Evolutionary conservation across 1,140 invertebrate species (phyloP), one percentile per base, ranked within the genome.

Genomic region (Papilio dardanus): DNA sequence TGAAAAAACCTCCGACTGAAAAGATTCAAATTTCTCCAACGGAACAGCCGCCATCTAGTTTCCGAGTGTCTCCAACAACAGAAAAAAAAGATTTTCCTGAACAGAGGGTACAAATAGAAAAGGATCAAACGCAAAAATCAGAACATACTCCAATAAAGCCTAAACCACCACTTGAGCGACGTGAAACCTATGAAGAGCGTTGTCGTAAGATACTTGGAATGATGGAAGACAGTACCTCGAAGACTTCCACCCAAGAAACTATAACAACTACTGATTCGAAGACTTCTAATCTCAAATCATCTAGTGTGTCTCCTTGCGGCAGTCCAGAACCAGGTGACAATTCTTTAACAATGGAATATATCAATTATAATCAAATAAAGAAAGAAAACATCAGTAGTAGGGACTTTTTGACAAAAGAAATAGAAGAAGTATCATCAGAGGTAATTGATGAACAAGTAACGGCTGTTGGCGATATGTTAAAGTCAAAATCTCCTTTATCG

Each of bases 131-230:
- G 3, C 83, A 88, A n/a, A 79, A 79, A 77, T 69, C 84, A 69
- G 74, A 73, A 50, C 81, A 81, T 71, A 76, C 76, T n/a, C 77
- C 82, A 5, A 16, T 80, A 5, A 92, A 91, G 84, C 33, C 82
- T 24, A 94, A 92, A 78, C 92, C 91, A 28, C 93, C 93, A 33
- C 88, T 95, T 65, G 92, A 92, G 78, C 93, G 95, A 81, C 94
- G 95, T 46, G 95, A 96, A 86, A 96, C 95, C n/a, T 96, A 96
- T 74, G 95, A 96, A 89, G 95, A 96, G 88, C 92, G 95, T n/a
- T 96, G 95, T 80, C 90, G 94, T 33, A 94, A 96, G 81, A 95
- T 96, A 76, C 84, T 96, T 42, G 95, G 95, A 6, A 95, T 96
- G 88, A 92, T 91, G 54, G 88, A 93, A 76, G 90, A 73, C 30